These are phyloP conservation scores for Lobophora halterata DNA, from an alignment of 2,888 invertebrate genomes.

Conservation along the genomic window DNA sequence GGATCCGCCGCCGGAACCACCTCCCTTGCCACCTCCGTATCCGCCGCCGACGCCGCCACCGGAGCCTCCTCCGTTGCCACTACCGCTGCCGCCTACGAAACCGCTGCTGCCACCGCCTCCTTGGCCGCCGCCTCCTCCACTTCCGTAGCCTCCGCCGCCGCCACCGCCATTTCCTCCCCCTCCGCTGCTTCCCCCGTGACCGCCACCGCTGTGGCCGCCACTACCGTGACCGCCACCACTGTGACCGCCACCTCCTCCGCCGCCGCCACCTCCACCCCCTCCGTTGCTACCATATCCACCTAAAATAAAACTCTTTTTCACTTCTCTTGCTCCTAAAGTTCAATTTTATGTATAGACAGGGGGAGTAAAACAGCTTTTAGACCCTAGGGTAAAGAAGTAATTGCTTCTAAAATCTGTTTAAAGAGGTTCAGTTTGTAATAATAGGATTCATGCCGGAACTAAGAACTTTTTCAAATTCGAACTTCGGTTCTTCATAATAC, in stretches of 20 bases:
- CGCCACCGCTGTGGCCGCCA: background rate
- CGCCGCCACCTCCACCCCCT: background rate
- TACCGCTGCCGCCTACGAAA: constrained; percentile 20
- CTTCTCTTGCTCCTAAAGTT: too few relatives aligned
- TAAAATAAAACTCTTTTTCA: constrained; percentile 25
- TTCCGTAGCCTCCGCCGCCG: constrained; percentile 30
- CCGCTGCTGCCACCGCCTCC: constrained; percentile 18
- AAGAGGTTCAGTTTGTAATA: too few relatives aligned
- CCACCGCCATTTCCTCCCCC: constrained; percentile 26
- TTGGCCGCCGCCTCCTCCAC: constrained; percentile 21
- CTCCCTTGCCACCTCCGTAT: constrained; percentile 31
- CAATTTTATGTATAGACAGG: too few relatives aligned
- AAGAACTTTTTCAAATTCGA: too few relatives aligned
- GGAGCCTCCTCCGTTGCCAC: constrained; percentile 21
- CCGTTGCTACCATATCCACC: constrained; percentile 30
- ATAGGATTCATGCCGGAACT: too few relatives aligned
- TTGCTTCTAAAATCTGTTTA: too few relatives aligned
- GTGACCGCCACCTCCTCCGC: background rate
- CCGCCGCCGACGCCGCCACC: constrained; percentile 11
- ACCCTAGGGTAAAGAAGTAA: too few relatives aligned
- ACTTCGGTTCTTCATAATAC: too few relatives aligned
- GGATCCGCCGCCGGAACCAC: constrained; percentile 41
- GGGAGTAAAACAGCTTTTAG: too few relatives aligned
- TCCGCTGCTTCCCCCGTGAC: background rate
- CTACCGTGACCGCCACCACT: constrained; percentile 16